phyloP scores from a whole-genome alignment of 2,888 invertebrate genomes.

The Parochlus steinenii region DNA sequence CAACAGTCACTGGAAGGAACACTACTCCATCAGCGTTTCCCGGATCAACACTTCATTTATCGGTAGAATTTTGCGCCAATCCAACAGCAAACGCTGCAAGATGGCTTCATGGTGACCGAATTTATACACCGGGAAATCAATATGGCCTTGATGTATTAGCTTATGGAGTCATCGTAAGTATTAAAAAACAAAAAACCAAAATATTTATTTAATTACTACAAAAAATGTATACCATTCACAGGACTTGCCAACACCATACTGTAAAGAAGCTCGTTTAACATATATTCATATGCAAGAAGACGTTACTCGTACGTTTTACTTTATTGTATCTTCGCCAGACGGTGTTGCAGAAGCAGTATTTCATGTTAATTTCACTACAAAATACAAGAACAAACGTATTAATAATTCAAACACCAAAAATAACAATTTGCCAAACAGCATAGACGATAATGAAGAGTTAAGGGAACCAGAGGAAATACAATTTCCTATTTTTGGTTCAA shows the following conservation, averaged over 20 bases:
- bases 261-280: conserved; percentile 30
- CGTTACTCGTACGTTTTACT: conserved; percentile 29
- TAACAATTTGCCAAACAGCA: conserved; percentile 17
- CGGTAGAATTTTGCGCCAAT: conserved; percentile 62
- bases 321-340: conserved; percentile 29
- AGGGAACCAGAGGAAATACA: conserved; percentile 31
- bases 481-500: conserved; percentile 27
- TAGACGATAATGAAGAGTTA: conserved; percentile 28
- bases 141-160: conserved; percentile 30
- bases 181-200: background rate
- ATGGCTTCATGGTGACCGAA: conserved; percentile 31
- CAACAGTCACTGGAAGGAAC: conserved; percentile 45
- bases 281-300: conserved; percentile 32
- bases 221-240: conserved; percentile 13
- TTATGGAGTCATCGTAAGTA: conserved; percentile 29
- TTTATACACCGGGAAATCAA: conserved; percentile 31
- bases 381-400: conserved; percentile 22
- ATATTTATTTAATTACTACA: background rate
- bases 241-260: conserved; percentile 31
- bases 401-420: background rate
- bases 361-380: conserved; percentile 30
- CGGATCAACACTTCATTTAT: conserved; percentile 48
- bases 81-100: conserved; percentile 37
- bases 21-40: conserved; percentile 50
- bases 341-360: conserved; percentile 30